Evolutionary conservation across 92 coral and sea anemone species (phyloP), one percentile per base, ranked within the genome.

Genomic region (Porites cylindrica): DNA sequence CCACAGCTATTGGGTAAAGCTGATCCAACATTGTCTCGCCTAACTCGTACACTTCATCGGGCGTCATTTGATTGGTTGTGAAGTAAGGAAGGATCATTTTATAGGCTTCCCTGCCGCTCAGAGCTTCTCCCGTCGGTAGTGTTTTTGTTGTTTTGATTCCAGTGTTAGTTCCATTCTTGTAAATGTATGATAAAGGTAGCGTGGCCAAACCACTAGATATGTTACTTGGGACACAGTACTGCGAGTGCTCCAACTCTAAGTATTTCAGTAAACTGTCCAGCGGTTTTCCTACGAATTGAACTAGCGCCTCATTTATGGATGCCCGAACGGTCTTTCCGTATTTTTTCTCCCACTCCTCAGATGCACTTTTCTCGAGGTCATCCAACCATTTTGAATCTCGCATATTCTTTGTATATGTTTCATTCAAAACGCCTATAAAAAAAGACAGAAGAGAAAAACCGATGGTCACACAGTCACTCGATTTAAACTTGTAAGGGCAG

Each of bases 151-250:
- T 95, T 75, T 72, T 84, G 16, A 62, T 72, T 16, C 85, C 81
- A 1, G 98, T 97, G 47, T 84, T 89, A 10, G 54, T 82, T 3
- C 96, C 95, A 82, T 93, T 91, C 14, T 64, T 78, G 86, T 95
- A 97, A 10, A 97, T 92, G 56, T 85, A 95, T 9, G 87, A 78
- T 69, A 97, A 68, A 4, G 99, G 99, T 3, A 97, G 90, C 7
- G 90, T 92, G 7, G 99, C 98, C 1, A 97, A 91, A 8, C 99
- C 99, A 66, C 99, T 97, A 43, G 99, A 95, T 53, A 97, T 87
- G 70, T 93, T 93, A 76, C 96, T 93, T 7, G 98, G 96, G 6
- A 97, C 99, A 61, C 99, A 97, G 92, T 93, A 86, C 74, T 82
- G 86, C 1, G 96, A 86, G 64, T 97, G 94, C 67, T 97, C 87